Percentiles rank a stretch among this genome's conserved stretches.
These are phyloP conservation scores for Seriola dumerili DNA, from an alignment of 2,113 vertebrate genomes.

Conservation along the genomic window DNA sequence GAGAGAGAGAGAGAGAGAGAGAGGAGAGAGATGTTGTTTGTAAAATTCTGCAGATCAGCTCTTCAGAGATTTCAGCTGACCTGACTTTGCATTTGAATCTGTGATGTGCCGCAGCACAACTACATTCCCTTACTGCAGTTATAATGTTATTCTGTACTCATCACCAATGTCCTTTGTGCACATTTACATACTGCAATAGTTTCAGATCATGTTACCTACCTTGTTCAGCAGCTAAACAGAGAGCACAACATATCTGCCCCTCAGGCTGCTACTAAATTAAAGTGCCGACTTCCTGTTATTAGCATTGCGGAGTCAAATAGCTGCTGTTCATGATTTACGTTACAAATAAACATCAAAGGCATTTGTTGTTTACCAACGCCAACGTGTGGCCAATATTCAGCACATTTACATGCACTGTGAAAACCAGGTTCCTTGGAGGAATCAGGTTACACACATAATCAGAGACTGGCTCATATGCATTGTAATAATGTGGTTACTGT, in stretches of 20 bases:
- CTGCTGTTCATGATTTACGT: constrained; percentile 40
- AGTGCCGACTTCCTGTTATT: constrained; percentile 73
- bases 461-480: neutral
- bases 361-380: constrained; percentile 26
- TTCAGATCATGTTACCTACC: neutral
- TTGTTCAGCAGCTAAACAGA: constrained; percentile 19
- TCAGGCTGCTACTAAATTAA: constrained; percentile 29
- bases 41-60: constrained; percentile 46
- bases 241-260: constrained; percentile 35
- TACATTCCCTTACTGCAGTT: neutral
- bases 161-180: neutral
- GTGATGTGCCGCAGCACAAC: constrained; percentile 18
- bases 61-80: constrained; percentile 36
- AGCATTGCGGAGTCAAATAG: constrained; percentile 25
- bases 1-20: neutral
- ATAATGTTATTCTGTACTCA: neutral
- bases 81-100: constrained; percentile 26
- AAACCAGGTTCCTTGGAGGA: neutral
- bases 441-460: neutral
- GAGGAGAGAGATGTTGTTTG: neutral
- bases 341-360: constrained; percentile 26
- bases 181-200: neutral
- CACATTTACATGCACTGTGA: neutral
- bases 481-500: neutral
- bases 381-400: neutral